Conservation (phyloP, 2,888 invertebrate species). For the Cephalotes varians region DNA sequence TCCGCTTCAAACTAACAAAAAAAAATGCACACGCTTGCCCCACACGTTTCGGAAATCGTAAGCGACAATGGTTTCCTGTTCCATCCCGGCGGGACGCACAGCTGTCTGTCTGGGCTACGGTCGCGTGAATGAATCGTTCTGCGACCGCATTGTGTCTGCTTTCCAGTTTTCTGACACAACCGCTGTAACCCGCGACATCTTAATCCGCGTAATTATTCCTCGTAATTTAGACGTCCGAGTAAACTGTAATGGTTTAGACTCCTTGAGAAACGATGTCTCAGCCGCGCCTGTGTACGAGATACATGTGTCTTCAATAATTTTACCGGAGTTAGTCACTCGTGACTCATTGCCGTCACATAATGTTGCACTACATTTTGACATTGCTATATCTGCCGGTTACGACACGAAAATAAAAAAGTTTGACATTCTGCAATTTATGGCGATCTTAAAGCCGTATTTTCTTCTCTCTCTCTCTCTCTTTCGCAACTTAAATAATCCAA, state of each 20-base stretch:
- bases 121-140: slow-evolving; percentile 73
- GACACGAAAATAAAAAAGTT: slow-evolving; percentile 26
- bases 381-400: neutral
- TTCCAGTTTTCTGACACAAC: slow-evolving; percentile 69
- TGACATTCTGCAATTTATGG: slow-evolving; percentile 23
- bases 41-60: slow-evolving; percentile 66
- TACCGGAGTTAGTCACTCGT: slow-evolving; percentile 5
- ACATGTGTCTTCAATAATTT: slow-evolving; percentile 35
- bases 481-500: slow-evolving; percentile 50
- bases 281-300: neutral
- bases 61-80: slow-evolving; percentile 80
- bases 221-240: slow-evolving; percentile 54
- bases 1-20: slow-evolving; percentile 39
- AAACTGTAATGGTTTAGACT: neutral
- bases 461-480: neutral
- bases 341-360: slow-evolving; percentile 18
- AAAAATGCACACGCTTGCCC: slow-evolving; percentile 58
- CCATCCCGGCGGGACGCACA: slow-evolving; percentile 79
- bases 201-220: slow-evolving; percentile 68
- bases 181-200: slow-evolving; percentile 68
- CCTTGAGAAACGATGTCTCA: neutral
- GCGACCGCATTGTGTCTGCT: slow-evolving; percentile 69
- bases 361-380: slow-evolving; percentile 8
- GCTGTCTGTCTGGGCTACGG: slow-evolving; percentile 76
- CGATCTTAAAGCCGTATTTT: neutral